Conservation (phyloP, 1,140 invertebrate species). For the Platorchestia sp. region DNA sequence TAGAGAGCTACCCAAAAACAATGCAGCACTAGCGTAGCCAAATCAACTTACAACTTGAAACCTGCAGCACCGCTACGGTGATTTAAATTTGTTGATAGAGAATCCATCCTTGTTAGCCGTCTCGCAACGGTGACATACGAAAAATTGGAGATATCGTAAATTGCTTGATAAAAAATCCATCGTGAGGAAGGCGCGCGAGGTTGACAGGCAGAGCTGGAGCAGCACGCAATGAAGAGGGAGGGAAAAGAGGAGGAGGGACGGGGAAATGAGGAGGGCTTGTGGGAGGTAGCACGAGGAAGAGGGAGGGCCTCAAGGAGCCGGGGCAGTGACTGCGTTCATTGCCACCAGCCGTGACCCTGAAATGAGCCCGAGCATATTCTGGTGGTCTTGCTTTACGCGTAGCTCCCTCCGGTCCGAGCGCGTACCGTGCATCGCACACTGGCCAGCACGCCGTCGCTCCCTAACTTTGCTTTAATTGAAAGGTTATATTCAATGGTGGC, state of each 20-base stretch:
- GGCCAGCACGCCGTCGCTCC: not conserved
- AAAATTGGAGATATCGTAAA: too few relatives aligned
- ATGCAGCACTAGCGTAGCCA: too few relatives aligned
- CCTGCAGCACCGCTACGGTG: too few relatives aligned
- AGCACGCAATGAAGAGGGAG: not conserved
- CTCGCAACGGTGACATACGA: too few relatives aligned
- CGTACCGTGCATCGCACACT: not conserved
- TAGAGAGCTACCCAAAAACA: too few relatives aligned
- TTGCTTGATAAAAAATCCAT: not conserved
- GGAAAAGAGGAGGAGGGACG: not conserved
- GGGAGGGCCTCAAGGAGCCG: not conserved
- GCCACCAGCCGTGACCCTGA: conserved; percentile 47
- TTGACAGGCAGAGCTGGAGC: not conserved
- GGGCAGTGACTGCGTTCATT: conserved; percentile 53
- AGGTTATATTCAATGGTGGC: too few relatives aligned
- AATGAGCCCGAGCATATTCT: conserved; percentile 13
- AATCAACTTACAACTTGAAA: too few relatives aligned
- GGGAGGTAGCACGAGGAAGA: not conserved
- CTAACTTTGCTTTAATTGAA: too few relatives aligned
- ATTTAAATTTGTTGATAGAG: too few relatives aligned
- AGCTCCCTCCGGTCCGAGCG: too few relatives aligned
- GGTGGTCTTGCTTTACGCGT: not conserved
- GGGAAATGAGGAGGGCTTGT: too few relatives aligned
- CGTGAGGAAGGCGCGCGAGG: not conserved
- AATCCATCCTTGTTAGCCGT: too few relatives aligned